Evolutionary conservation across 2,888 invertebrate species (phyloP).

Genomic region (Julus scanicus): DNA sequence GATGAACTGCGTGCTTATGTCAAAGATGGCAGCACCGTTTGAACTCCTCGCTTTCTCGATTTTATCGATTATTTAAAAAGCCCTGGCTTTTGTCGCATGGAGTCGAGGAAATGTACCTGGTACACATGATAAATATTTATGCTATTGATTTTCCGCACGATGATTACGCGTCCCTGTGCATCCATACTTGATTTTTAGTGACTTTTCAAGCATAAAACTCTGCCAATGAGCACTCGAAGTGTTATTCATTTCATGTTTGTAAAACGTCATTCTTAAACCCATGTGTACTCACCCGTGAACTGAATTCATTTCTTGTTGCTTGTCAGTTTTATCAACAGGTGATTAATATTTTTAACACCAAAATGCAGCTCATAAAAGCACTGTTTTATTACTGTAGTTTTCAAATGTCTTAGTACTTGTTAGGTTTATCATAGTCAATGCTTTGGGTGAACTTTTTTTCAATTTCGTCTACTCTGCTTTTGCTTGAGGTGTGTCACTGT

Average conservation of each 20-base stretch:
- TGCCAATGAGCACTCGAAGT: not conserved
- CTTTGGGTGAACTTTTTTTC: too few relatives aligned
- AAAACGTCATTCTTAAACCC: not conserved
- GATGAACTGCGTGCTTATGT: not conserved
- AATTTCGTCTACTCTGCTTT: too few relatives aligned
- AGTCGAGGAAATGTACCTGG: slow-evolving; percentile 18
- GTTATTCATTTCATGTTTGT: not conserved
- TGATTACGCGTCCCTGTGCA: not conserved
- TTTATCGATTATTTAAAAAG: not conserved
- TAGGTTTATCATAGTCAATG: too few relatives aligned
- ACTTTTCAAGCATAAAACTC: slow-evolving; percentile 4
- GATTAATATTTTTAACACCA: not conserved
- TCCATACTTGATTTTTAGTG: slow-evolving; percentile 13
- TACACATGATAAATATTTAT: slow-evolving; percentile 35
- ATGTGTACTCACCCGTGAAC: not conserved
- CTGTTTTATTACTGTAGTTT: too few relatives aligned
- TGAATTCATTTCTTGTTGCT: not conserved
- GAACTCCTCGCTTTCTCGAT: not conserved
- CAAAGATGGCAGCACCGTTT: slow-evolving; percentile 7
- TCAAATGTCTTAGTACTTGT: too few relatives aligned
- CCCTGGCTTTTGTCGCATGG: not conserved
- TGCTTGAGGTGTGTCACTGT: too few relatives aligned
- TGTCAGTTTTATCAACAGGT: not conserved
- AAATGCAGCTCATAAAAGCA: not conserved
- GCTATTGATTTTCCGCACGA: slow-evolving; percentile 14